These are phyloP conservation scores for Frankliniella fusca DNA, from an alignment of 2,888 invertebrate species.

Conservation along the genomic window DNA sequence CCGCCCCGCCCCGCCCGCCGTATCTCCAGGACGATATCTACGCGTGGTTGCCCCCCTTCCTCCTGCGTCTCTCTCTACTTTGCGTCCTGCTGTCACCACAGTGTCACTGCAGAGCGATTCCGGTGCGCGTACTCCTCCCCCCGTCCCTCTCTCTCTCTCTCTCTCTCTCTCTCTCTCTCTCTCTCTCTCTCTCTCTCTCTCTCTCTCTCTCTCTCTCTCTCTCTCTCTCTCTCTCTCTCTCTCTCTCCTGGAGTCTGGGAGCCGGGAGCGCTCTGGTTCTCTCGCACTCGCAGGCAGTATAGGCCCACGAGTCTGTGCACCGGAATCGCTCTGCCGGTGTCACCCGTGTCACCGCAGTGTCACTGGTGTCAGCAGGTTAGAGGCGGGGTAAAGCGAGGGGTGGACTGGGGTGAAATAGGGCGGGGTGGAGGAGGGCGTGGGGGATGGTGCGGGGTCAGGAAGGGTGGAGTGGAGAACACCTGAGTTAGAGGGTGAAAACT, in stretches of 20 bases:
- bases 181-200: conserved; percentile 6
- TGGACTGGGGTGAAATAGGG: no score
- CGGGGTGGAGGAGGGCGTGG: neutral
- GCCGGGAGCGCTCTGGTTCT: conserved; percentile 26
- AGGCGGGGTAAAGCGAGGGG: neutral
- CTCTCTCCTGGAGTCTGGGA: conserved; percentile 33
- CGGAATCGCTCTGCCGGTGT: no score
- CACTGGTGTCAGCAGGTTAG: neutral
- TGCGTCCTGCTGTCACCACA: neutral
- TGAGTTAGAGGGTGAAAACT: neutral
- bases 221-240: neutral
- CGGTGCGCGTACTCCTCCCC: no score
- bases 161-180: conserved; percentile 17
- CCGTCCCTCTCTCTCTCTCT: conserved; percentile 20
- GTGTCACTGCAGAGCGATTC: neutral
- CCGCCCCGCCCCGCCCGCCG: neutral
- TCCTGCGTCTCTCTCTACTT: neutral
- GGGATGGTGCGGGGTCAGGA: no score
- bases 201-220: conserved; percentile 5
- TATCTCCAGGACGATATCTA: conserved; percentile 27
- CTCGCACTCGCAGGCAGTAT: no score
- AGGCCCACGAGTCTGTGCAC: no score
- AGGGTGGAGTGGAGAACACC: neutral
- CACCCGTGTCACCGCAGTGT: no score
- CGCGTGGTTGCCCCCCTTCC: neutral